Evolutionary conservation across 2,888 invertebrate genomes (phyloP), one percentile per base, ranked within the genome.

Genomic region (Adineta ricciae): DNA sequence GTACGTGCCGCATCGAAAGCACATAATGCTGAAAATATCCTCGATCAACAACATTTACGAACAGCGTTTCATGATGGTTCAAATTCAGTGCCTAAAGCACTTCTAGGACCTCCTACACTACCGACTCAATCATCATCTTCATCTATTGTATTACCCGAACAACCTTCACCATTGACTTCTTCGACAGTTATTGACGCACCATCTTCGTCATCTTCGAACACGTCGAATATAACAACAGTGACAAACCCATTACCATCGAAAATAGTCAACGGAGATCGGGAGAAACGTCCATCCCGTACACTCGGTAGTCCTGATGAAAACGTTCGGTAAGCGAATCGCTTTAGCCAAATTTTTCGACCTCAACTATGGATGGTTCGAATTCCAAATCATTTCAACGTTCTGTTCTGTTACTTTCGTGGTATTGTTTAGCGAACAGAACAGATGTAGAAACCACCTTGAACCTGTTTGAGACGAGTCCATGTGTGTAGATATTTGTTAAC

Each of bases 41-140:
- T 78, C 38, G 78, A 41, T 41, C 41, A 41, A 41, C 41, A 78
- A 41, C 38, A n/a, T 41, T 78, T 78, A 78, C 78, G 78, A 41
- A 78, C 78, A 78, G 78, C 78, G 41, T 78, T 78, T 78, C 78
- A 78, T n/a, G 78, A 78, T 78, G 78, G 78, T 41, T 78, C 78
- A 24, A 78, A 41, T 38, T 21, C 41, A 41, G 78, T 78, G 38
- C 78, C 78, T 24, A 78, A 78, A 41, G 41, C 41, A 41, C n/a
- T 78, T n/a, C 14, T 78, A n/a, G 78, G 32, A 78, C 78, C 78
- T 19, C 21, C 14, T 14, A 27, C 64, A 32, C 64, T 32, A 64
- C 64, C 32, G 64, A 64, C 16, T 64, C 64, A 64, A 64, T 27
- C 64, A 36, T 64, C 16, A 19, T 19, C 32, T 19, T 64, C 64